These are phyloP conservation scores for Apaloderma vittatum DNA, from an alignment of 2,113 vertebrate species.

Conservation along the genomic window DNA sequence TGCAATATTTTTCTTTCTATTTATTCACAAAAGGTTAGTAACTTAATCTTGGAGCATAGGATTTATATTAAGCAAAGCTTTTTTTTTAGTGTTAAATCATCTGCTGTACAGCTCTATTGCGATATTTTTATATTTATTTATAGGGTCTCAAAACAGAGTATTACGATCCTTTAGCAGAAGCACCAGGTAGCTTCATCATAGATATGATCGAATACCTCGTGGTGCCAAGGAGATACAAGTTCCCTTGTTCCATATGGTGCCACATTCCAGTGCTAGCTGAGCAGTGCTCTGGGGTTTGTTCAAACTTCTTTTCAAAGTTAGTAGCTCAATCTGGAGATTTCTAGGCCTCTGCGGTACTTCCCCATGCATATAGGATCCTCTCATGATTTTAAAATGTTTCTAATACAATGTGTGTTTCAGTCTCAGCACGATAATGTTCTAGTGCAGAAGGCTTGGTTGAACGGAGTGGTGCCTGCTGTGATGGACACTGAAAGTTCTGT, in stretches of 20 bases:
- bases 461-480: conserved; percentile 86
- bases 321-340: background rate
- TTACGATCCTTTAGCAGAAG: background rate
- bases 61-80: conserved; percentile 51
- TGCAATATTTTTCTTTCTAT: conserved; percentile 46
- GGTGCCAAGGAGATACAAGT: background rate
- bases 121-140: background rate
- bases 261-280: background rate
- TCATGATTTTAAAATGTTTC: background rate
- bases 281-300: background rate
- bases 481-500: conserved; percentile 87
- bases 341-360: background rate
- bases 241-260: background rate
- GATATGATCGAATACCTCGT: background rate
- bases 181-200: background rate
- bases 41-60: background rate
- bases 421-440: conserved; percentile 71
- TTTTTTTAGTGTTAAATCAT: conserved; percentile 21
- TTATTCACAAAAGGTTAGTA: conserved; percentile 46
- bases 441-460: conserved; percentile 90
- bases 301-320: background rate
- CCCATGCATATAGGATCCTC: background rate
- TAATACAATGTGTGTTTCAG: conserved; percentile 55
- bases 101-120: conserved; percentile 2
- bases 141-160: background rate